Conservation (phyloP, 1,140 invertebrate genomes). For the Cecropterus lyciades region DNA sequence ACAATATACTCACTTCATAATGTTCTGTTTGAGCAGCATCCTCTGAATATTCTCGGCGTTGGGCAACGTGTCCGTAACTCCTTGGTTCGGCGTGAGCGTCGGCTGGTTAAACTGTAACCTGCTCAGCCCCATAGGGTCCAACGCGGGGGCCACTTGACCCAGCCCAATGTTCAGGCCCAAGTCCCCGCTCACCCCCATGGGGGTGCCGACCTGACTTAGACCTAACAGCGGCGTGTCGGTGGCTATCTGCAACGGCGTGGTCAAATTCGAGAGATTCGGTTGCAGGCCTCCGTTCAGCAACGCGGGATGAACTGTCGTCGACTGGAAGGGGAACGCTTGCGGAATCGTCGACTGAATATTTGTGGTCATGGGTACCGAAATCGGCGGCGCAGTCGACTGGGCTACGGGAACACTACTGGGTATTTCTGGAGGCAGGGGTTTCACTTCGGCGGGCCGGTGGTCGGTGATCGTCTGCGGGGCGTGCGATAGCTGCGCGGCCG, state of each 20-base stretch:
- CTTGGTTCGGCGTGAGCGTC: slow-evolving; percentile 52
- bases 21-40: slow-evolving; percentile 82
- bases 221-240: slow-evolving; percentile 67
- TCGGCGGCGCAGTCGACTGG: slow-evolving; percentile 39
- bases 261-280: slow-evolving; percentile 58
- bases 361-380: slow-evolving; percentile 40
- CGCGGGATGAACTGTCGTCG: slow-evolving; percentile 44
- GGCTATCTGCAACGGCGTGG: slow-evolving; percentile 71
- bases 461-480: slow-evolving; percentile 52
- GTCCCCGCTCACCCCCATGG: slow-evolving; percentile 53
- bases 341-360: slow-evolving; percentile 46
- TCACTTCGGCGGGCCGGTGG: slow-evolving; percentile 46
- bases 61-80: slow-evolving; percentile 54
- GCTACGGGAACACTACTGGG: slow-evolving; percentile 27
- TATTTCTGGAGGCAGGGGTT: slow-evolving; percentile 33
- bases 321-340: slow-evolving; percentile 47
- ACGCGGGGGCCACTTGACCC: slow-evolving; percentile 39
- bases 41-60: slow-evolving; percentile 79
- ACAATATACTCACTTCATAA: slow-evolving; percentile 78
- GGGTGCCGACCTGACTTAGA: slow-evolving; percentile 69
- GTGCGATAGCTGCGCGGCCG: slow-evolving; percentile 45
- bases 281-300: slow-evolving; percentile 55
- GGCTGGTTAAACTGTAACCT: slow-evolving; percentile 48
- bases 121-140: slow-evolving; percentile 47
- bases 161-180: slow-evolving; percentile 50